Base-by-base conservation (phyloP, 2,888 invertebrate genomes). In the Dinocampus coccinellae region DNA sequence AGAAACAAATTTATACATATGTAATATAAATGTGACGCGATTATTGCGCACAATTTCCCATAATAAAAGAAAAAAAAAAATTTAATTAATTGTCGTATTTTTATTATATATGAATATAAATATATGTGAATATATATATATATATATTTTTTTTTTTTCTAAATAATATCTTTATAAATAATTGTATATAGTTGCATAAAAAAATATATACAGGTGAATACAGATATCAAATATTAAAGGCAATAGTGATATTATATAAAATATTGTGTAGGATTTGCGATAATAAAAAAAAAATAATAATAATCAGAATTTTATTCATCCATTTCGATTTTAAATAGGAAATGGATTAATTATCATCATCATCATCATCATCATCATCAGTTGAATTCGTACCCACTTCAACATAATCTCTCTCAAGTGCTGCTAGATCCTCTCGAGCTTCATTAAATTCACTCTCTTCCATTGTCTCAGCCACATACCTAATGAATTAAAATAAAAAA, bases 321-420 rank as follows among this genome's bases (percentile, higher is more conserved):
- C 24, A n/a, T 11, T 34, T 1, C 6, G 2, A 1, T 9, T 7
- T 6, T 1, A n/a, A 16, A 34, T 4, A 29, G 3, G 4, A 29
- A 58, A 58, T 58, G 13, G 3, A 34, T 58, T 34, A 16, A 24
- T 11, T 0, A 22, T 55, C n/a, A 24, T 52, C 52, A 55, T 94
- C 95, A 78, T 92, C 94, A 78, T 93, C 94, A 85, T 94, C 94
- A 79, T 92, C 93, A 65, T 92, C 94, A 87, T 94, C 94, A 74
- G 93, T 93, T 81, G 94, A 94, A 89, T 95, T 95, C 93, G 94
- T 93, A 88, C 94, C 95, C 84, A 95, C 95, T 89, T 95, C 95
- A 89, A 95, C 94, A 89, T 95, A 95, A 89, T 95, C 95, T 90
- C 94, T 94, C 90, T 95, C 95, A 71, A 95, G 90, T 11, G 94